Percentiles rank a stretch among this genome's conserved stretches.
phyloP scores from a whole-genome alignment of 23 tunicate species.

The Phallusia fumigata region DNA sequence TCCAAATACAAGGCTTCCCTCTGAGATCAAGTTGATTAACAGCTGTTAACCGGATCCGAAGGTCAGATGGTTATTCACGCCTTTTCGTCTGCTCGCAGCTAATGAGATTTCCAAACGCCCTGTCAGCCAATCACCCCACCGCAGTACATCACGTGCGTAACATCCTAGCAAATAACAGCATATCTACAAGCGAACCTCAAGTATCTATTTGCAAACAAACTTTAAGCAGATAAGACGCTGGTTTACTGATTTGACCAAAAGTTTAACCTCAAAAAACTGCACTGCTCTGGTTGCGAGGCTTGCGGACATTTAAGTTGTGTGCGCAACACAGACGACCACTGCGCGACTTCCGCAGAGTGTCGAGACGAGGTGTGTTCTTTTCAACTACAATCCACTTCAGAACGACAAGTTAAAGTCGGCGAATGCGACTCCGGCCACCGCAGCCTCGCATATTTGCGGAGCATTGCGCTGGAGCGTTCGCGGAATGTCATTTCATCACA shows the following conservation, averaged over 20 bases:
- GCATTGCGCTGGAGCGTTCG: no score
- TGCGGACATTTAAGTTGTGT: neutral
- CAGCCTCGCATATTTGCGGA: no score
- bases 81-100: neutral
- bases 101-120: neutral
- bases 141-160: no score
- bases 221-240: no score
- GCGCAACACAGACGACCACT: neutral
- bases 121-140: neutral
- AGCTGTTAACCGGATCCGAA: neutral
- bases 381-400: neutral
- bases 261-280: no score
- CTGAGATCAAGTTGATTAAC: neutral
- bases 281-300: no score
- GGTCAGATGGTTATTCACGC: constrained; percentile 7
- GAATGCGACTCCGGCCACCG: neutral
- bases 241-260: no score
- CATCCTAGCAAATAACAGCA: no score
- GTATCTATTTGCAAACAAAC: neutral
- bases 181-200: neutral
- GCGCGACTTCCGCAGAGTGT: neutral
- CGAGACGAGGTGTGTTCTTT: constrained; percentile 2
- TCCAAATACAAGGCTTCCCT: neutral
- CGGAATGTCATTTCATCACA: no score
- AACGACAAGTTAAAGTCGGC: neutral